These are phyloP conservation scores for Drepanosiphum platanoidis DNA, from an alignment of 2,888 invertebrate species.

Conservation along the genomic window DNA sequence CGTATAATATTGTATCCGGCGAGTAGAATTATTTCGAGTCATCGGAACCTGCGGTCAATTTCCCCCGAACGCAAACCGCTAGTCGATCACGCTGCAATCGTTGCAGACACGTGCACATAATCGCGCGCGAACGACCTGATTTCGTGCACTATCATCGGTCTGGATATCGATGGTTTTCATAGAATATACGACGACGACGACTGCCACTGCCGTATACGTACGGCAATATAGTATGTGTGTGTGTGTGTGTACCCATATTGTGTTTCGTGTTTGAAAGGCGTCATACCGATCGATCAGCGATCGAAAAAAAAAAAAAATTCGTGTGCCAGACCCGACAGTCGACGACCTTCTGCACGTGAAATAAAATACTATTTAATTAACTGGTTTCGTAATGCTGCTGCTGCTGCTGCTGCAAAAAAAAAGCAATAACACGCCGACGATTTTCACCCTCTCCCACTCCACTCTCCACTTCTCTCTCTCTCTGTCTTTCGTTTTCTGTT, in stretches of 20 bases:
- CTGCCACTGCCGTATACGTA: too few species aligned
- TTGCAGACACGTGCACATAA: background rate
- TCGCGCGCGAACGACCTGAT: constrained; percentile 26
- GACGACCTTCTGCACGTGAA: constrained; percentile 30
- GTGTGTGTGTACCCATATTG: background rate
- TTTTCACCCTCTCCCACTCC: constrained; percentile 6
- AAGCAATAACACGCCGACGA: background rate
- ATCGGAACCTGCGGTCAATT: constrained; percentile 50
- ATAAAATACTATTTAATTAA: constrained; percentile 29
- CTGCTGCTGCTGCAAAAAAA: too few species aligned
- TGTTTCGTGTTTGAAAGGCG: constrained; percentile 13
- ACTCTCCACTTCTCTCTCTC: background rate
- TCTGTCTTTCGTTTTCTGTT: too few species aligned
- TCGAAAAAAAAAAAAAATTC: background rate
- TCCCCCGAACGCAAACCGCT: constrained; percentile 46
- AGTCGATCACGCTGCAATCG: constrained; percentile 15
- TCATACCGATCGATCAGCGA: constrained; percentile 19
- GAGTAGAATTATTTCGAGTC: constrained; percentile 31
- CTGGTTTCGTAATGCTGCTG: constrained; percentile 28
- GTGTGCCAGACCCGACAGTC: background rate
- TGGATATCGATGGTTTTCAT: constrained; percentile 8
- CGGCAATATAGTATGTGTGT: background rate
- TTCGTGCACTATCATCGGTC: constrained; percentile 34
- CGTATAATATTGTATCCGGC: constrained; percentile 7
- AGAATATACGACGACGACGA: too few species aligned